Conservation (phyloP, 1,140 invertebrate genomes). For the Zeugodacus cucurbitae region DNA sequence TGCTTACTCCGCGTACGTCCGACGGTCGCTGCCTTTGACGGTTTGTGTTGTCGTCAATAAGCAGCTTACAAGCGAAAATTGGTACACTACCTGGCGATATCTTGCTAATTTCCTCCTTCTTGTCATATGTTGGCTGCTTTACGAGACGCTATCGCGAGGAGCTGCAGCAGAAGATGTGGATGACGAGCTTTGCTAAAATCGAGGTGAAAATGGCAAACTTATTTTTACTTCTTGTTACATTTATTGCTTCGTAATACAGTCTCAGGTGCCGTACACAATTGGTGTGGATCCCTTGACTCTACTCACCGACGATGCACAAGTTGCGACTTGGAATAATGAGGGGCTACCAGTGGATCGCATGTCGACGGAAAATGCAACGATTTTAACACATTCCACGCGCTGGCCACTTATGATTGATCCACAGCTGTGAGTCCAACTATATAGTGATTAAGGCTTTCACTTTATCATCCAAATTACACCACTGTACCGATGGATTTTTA, state of each 20-base stretch:
- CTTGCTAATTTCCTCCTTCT: slow-evolving; percentile 89
- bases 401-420: slow-evolving; percentile 98
- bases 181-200: slow-evolving; percentile 63
- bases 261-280: slow-evolving; percentile 82
- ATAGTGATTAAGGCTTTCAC: too few relatives aligned
- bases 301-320: slow-evolving; percentile 90
- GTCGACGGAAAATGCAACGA: slow-evolving; percentile 96
- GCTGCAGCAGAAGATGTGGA: slow-evolving; percentile 84
- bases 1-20: too few relatives aligned
- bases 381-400: slow-evolving; percentile 87
- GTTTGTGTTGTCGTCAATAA: slow-evolving; percentile 44
- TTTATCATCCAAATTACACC: too few relatives aligned
- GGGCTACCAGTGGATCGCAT: slow-evolving; percentile 92
- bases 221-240: neutral
- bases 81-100: slow-evolving; percentile 91
- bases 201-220: slow-evolving; percentile 64
- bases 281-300: slow-evolving; percentile 84
- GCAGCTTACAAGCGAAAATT: slow-evolving; percentile 70
- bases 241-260: slow-evolving; percentile 61
- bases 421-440: slow-evolving; percentile 68
- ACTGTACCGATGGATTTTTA: too few relatives aligned
- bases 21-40: slow-evolving; percentile 49
- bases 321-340: slow-evolving; percentile 95
- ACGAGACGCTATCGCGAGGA: slow-evolving; percentile 86
- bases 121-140: slow-evolving; percentile 96